Conservation (phyloP, 2,888 invertebrate genomes). For the Hirtodrosophila duncani region DNA sequence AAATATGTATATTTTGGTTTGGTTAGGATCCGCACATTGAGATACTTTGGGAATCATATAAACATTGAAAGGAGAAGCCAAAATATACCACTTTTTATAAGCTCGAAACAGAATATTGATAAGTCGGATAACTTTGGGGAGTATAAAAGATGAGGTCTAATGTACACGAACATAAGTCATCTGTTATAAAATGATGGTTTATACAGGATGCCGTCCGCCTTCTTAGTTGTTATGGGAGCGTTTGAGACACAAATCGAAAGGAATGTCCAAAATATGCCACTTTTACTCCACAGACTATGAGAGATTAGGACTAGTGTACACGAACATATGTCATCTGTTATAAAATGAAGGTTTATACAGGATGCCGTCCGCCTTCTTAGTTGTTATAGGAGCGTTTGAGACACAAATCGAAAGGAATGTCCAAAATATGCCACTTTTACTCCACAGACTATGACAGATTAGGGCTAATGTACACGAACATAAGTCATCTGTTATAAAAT, state of each 20-base stretch:
- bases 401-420: background rate
- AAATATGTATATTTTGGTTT: background rate
- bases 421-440: conserved; percentile 28
- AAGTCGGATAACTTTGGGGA: too few relatives aligned
- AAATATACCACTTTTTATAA: conserved; percentile 19
- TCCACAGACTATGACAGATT: background rate
- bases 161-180: conserved; percentile 7
- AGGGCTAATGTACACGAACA: background rate
- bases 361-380: conserved; percentile 30
- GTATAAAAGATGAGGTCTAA: too few relatives aligned
- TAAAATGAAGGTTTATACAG: conserved; percentile 28
- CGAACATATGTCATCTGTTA: conserved; percentile 41
- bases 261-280: conserved; percentile 1
- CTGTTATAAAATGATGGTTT: conserved; percentile 3
- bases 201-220: conserved; percentile 1
- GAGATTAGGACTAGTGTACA: conserved; percentile 4
- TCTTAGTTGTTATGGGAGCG: conserved; percentile 2
- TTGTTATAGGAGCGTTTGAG: conserved; percentile 22
- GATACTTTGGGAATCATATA: too few relatives aligned
- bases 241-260: conserved; percentile 11
- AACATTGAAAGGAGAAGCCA: background rate
- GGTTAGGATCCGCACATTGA: too few relatives aligned
- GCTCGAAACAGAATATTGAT: conserved; percentile 7
- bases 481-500: conserved; percentile 30
- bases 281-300: conserved; percentile 4